Evolutionary conservation across 2,797 vertebrate species (phyloP), one percentile per base, ranked within the genome.

Genomic region (Emydoidea blandingii): DNA sequence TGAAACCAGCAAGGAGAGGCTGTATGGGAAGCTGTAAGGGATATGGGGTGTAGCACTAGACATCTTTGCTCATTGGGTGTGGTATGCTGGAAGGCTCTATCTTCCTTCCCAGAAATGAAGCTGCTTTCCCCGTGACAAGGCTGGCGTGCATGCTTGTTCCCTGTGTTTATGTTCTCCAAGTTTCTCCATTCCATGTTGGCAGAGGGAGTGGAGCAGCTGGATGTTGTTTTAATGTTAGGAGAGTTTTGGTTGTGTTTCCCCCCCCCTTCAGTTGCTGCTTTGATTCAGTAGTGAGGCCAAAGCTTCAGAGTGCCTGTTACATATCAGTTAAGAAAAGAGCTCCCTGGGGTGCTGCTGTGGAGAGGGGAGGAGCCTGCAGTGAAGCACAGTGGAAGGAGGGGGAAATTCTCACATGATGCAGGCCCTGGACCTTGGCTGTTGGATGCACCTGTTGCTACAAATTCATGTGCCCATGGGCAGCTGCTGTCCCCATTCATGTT

Each of bases 161-260:
- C 15, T 23, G 37, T 79, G 79, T 81, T 81, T 78, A 76, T 78
- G 56, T 79, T 83, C 85, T 79, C 29, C 74, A 57, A 57, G 56
- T 76, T n/a, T 57, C 81, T 57, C 54, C 50, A 53, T 84, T 92
- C 81, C n/a, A 29, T 91, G 41, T 83, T 91, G 90, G 85, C 85
- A 79, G 74, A 83, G 18, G 65, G 50, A 83, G 41, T 50, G 50
- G 41, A 87, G 57, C 90, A 92, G 85, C 90, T 92, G 90, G 86
- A 87, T 83, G 37, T 31, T 74, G 62, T 65, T 65, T 29, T 37
- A 56, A 21, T 62, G 49, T 15, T 50, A 47, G 54, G 27, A n/a
- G 41, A 49, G 21, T 29, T 62, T 31, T 34, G 59, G 57, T 34
- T 5, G 21, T 53, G 41, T 44, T 12, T 3, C 1, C 8, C 49